These are phyloP conservation scores for Macroramphosus scolopax DNA, from an alignment of 2,797 vertebrate species.

Conservation along the genomic window DNA sequence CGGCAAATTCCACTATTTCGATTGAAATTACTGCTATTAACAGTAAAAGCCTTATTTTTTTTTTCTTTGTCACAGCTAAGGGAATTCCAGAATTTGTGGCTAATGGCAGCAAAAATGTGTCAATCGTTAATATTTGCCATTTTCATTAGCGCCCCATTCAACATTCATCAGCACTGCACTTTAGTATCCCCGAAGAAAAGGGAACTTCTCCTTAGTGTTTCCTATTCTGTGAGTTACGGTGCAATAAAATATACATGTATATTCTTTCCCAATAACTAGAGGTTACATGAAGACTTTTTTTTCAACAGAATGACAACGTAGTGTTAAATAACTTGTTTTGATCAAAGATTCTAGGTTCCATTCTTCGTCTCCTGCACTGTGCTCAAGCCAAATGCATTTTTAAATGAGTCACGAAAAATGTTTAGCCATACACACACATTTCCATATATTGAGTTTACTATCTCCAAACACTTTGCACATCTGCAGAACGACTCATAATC, in stretches of 20 bases:
- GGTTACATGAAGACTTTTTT: conserved; percentile 24
- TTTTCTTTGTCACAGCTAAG: conserved; percentile 45
- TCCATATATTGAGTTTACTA: too few species aligned
- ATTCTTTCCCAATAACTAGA: conserved; percentile 22
- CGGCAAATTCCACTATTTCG: conserved; percentile 42
- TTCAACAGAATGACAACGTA: conserved; percentile 10
- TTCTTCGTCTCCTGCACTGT: background rate
- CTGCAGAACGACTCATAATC: too few species aligned
- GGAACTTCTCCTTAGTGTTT: conserved; percentile 50
- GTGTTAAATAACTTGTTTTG: too few species aligned
- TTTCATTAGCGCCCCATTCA: conserved; percentile 66
- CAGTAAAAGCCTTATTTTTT: conserved; percentile 58
- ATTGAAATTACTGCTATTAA: conserved; percentile 59
- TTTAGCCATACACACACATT: too few species aligned
- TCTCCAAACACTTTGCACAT: too few species aligned
- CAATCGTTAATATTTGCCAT: conserved; percentile 59
- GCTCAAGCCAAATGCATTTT: background rate
- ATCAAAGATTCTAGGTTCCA: too few species aligned
- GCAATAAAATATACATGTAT: conserved; percentile 40
- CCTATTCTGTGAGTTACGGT: conserved; percentile 44
- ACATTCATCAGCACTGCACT: conserved; percentile 57
- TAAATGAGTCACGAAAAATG: too few species aligned
- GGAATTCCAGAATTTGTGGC: conserved; percentile 32
- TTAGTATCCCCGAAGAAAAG: conserved; percentile 41
- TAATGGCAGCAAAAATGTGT: conserved; percentile 53